Base-by-base conservation (phyloP, 2,797 vertebrate genomes). In the Etheostoma perlongum region DNA sequence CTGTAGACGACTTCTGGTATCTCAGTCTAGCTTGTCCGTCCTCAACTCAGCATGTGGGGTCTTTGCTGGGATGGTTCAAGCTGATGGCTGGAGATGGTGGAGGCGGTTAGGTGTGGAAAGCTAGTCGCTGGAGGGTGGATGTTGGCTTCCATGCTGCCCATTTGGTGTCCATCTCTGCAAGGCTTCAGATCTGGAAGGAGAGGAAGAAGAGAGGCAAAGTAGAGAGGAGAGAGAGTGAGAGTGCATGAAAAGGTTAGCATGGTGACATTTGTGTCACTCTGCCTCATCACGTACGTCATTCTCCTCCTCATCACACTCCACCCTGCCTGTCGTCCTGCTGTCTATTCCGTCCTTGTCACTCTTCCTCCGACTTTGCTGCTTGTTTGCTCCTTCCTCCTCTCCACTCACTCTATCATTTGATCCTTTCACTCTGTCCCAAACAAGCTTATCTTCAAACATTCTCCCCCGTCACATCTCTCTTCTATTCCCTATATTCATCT, bases 261-360 rank as follows among this genome's bases (percentile, higher is more conserved):
- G 85, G 85, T 92, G 93, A 93, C 92, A 91, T 94, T 94, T 91
- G 83, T 93, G 93, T 94, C 93, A 91, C 86, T 93, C 89, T 88
- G 83, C 89, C 86, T 94, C 91, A 94, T 93, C 89, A 44, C 81
- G 83, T 74, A 78, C 74, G 89, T 93, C 91, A 89, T 85, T 94
- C 93, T 89, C 74, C 74, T 42, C 84, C 84, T 65, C 78, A 74
- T 90, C 91, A 88, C 83, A 88, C 88, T 90, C 84, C 86, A 70
- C 79, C 85, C 88, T 67, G 86, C 85, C 88, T 88, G 91, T 89
- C 90, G 67, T 88, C 80, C 88, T 69, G 83, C 92, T 91, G 92
- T 93, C 93, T 88, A 85, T 79, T 90, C 85, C 68, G 85, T 86
- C 92, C 93, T 93, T 90, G 91, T 92, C 91, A 91, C 87, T 92